Conservation (phyloP, 1,140 invertebrate species). For the Chionoecetes opilio region DNA sequence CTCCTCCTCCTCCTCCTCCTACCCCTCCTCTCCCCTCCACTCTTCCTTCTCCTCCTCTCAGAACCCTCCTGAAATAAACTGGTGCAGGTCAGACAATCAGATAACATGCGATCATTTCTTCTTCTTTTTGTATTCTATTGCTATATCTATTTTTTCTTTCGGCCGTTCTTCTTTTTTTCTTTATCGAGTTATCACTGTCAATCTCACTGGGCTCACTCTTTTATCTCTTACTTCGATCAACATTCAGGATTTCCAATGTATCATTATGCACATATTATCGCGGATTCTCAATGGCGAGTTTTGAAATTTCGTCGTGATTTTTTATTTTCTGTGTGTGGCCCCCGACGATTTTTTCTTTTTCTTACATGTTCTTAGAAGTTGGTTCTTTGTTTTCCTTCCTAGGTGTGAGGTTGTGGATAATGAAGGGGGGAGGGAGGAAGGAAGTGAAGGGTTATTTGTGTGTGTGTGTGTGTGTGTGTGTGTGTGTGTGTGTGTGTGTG, state of each 20-base stretch:
- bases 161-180: neutral
- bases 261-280: conserved; percentile 2
- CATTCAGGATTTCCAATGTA: conserved; percentile 21
- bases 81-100: conserved; percentile 25
- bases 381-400: neutral
- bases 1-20: neutral
- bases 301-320: neutral
- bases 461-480: conserved; percentile 6
- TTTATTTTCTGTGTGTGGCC: too few species aligned
- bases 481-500: conserved; percentile 27
- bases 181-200: neutral
- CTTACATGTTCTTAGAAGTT: neutral
- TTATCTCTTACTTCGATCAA: neutral
- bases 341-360: neutral
- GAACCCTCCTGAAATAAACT: neutral
- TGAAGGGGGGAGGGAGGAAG: neutral
- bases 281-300: neutral
- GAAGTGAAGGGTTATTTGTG: neutral
- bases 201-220: neutral
- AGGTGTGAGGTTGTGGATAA: neutral
- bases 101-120: conserved; percentile 21
- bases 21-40: neutral
- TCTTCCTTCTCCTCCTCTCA: neutral
- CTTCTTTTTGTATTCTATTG: too few species aligned
- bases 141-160: too few species aligned